A percentile compares a stretch with the other conserved stretches of the same genome.
Evolutionary conservation across 2,888 invertebrate genomes (phyloP).

Genomic region (Polyploca ridens): DNA sequence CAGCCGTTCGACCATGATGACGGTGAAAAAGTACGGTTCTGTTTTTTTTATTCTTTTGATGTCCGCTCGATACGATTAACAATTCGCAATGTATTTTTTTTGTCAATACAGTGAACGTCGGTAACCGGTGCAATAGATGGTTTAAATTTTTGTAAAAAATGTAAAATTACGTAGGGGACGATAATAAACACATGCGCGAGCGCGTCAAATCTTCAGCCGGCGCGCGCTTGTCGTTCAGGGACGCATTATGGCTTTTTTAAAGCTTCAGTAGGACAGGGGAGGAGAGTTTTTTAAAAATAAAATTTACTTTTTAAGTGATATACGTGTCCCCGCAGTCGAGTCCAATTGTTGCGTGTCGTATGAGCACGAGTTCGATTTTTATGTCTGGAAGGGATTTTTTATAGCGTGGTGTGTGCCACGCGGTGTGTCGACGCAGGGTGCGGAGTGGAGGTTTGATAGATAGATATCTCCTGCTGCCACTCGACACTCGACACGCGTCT

Average conservation of each 20-base stretch:
- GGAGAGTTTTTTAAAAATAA: conserved; percentile 80
- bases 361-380: conserved; percentile 82
- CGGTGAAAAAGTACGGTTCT: conserved; percentile 69
- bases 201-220: conserved; percentile 84
- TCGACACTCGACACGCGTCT: conserved; percentile 56
- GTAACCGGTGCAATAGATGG: conserved; percentile 73
- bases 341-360: conserved; percentile 84
- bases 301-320: conserved; percentile 77
- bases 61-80: conserved; percentile 70
- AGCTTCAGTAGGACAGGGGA: conserved; percentile 70
- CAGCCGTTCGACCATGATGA: conserved; percentile 71
- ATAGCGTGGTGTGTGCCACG: conserved; percentile 74
- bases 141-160: conserved; percentile 72
- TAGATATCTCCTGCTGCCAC: conserved; percentile 37
- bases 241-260: conserved; percentile 81
- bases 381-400: conserved; percentile 80
- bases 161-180: conserved; percentile 79
- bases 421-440: conserved; percentile 40
- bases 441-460: conserved; percentile 46
- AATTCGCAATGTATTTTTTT: conserved; percentile 69
- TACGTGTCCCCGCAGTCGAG: conserved; percentile 77
- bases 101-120: conserved; percentile 55
- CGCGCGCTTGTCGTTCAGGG: conserved; percentile 71
- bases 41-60: conserved; percentile 71
- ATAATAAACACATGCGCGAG: conserved; percentile 83